Percentiles rank a stretch among this genome's conserved stretches.
Conservation (phyloP, 1,140 invertebrate species). For the Phocides pigmalion region DNA sequence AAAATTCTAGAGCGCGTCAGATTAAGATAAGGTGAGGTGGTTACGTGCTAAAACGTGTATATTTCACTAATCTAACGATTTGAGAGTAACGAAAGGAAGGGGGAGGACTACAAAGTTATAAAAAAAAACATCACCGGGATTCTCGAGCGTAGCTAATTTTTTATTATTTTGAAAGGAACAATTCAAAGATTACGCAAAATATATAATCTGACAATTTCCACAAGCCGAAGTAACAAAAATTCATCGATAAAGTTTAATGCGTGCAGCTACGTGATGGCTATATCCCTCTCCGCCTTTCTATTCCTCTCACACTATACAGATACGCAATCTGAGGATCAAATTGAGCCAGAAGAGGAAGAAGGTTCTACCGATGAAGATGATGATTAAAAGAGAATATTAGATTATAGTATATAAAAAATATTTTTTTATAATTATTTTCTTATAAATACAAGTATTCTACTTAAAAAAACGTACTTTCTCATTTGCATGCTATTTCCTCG, state of each 20-base stretch:
- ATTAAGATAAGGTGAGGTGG: too few relatives aligned
- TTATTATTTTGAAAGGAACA: background rate
- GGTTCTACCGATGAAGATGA: too few relatives aligned
- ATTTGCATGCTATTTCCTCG: too few relatives aligned
- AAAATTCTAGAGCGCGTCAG: too few relatives aligned
- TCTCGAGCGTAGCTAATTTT: constrained; percentile 10
- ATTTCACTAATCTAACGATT: too few relatives aligned
- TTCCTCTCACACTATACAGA: too few relatives aligned
- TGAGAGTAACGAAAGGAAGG: background rate
- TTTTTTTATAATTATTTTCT: background rate
- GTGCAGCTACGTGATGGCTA: background rate
- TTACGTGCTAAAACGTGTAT: too few relatives aligned
- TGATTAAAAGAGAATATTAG: too few relatives aligned
- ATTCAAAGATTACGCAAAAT: constrained; percentile 7
- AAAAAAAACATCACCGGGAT: constrained; percentile 9
- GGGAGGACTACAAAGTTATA: constrained; percentile 4
- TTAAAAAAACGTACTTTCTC: background rate
- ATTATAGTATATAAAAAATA: background rate
- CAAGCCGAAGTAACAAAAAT: constrained; percentile 24
- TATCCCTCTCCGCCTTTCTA: too few relatives aligned
- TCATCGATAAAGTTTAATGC: constrained; percentile 21
- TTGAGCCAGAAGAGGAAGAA: too few relatives aligned
- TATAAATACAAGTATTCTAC: background rate
- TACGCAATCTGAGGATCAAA: too few relatives aligned
- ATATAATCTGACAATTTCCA: constrained; percentile 19